Evolutionary conservation across 2,797 vertebrate species (phyloP), one percentile per base, ranked within the genome.

Genomic region (Dromococcyx pavoninus): DNA sequence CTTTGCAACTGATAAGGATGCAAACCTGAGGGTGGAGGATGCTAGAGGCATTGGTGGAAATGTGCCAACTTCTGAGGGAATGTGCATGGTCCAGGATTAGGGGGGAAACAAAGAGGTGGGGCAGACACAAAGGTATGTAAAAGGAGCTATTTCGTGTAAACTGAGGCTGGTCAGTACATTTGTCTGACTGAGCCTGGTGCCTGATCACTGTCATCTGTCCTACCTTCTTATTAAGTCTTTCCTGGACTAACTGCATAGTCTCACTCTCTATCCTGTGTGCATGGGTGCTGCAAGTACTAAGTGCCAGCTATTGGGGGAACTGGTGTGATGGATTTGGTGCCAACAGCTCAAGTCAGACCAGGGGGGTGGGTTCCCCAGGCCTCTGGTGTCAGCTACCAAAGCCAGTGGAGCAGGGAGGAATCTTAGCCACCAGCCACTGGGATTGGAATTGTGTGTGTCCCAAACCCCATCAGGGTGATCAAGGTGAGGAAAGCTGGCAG

Each of bases 261-360:
- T 58, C 0, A 0, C 15, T 53, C 8, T 67, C 23, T 28, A 23
- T 13, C 10, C 41, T 3, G 3, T 3, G 4, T 19, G 22, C 10
- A 19, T 7, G 15, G 5, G 3, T 48, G 7, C 22, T 81, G 27
- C 21, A 61, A 61, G 33, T 16, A 76, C 28, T 17, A 46, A 35
- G 13, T 33, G 9, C 2, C 35, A 74, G 24, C 16, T 71, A 7
- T 22, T 41, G 33, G 6, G 7, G 1, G 4, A 28, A 65, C 28
- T 2, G 2, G 14, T 1, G 4, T 23, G 43, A 27, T 4, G 11
- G 24, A 35, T 89, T 67, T 61, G 10, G 9, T 48, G 17, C 15
- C 8, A 61, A 37, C 13, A 61, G 14, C 30, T n/a, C 82, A 23
- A 48, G 21, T 22, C 19, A 18, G 17, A 58, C 17, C 7, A 32